Percentiles rank a stretch among this genome's conserved stretches.
Conservation (phyloP, 2,797 vertebrate species). For the Tamandua tetradactyla region DNA sequence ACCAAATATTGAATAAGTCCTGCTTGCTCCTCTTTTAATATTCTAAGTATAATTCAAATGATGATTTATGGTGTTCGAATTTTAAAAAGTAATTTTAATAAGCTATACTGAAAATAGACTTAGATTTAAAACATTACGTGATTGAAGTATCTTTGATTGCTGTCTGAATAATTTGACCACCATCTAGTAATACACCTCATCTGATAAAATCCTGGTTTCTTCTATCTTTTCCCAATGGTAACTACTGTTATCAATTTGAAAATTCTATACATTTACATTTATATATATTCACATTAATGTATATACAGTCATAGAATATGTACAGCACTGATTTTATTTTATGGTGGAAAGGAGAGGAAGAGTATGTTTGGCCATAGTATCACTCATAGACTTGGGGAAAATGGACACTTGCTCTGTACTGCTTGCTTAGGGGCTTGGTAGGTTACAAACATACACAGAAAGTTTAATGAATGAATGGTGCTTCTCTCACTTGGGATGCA, state of each 20-base stretch:
- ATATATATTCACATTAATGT: not conserved
- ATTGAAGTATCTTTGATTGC: not conserved
- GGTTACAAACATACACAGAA: not conserved
- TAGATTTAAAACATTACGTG: not conserved
- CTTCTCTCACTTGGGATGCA: not conserved
- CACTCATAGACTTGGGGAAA: not conserved
- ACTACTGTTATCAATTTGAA: not conserved
- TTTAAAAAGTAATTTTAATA: not conserved
- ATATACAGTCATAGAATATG: not conserved
- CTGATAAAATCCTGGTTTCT: not conserved
- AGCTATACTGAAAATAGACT: not conserved
- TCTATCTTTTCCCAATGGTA: not conserved
- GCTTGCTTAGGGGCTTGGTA: not conserved
- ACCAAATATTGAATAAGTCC: not conserved
- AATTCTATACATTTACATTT: not conserved
- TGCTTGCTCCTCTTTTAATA: not conserved
- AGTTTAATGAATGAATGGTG: not conserved
- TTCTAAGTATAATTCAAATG: not conserved
- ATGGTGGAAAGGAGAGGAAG: not conserved
- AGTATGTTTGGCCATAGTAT: not conserved
- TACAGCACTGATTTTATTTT: not conserved
- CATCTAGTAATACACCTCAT: not conserved
- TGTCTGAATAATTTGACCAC: not conserved
- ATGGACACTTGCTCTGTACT: not conserved
- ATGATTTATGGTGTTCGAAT: not conserved